Base-by-base conservation (phyloP, 1,140 invertebrate genomes). In the Zelostemma sp. region DNA sequence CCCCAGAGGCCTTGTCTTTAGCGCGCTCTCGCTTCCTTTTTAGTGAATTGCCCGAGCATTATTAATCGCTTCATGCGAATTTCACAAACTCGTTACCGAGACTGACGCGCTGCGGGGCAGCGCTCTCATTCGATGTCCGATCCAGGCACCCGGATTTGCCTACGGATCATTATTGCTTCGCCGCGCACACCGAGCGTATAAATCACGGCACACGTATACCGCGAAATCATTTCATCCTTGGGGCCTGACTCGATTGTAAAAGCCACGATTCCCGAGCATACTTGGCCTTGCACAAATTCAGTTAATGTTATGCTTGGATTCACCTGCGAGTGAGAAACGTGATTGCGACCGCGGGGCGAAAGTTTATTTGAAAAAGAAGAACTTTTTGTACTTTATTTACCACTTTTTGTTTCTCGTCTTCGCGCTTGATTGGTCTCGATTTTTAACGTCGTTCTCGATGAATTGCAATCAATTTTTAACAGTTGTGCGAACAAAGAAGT, bases 51-150 rank as follows among this genome's bases (percentile, higher is more conserved):
- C 61, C 65, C 67, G 61, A 77, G 78, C 73, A 76, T 82, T 81
- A 82, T 81, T 82, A 81, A 82, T 82, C 74, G 78, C 63, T 72
- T 75, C 72, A 81, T 82, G 73, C 65, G 75, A 66, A 82, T 82
- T 82, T 79, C 77, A n/a, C n/a, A 79, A 80, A 81, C 75, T 80
- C 79, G 76, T 77, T 80, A 75, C 75, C 68, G 58, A 62, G 65
- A 62, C 72, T 80, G 78, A 80, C 77, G 71, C 74, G 76, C 76
- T 62, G 67, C 51, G 35, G 66, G 75, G 63, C 54, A 18, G 46
- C 47, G 11, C 62, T 49, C 53, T 55, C 60, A 72, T 76, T 78
- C 72, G 73, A 78, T 66, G 75, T 78, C 71, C 70, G 43, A 68
- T 57, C 72, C 76, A 79, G 76, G 55, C 11, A 11, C 35, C 9